Evolutionary conservation across 2,113 vertebrate species (phyloP), one percentile per base, ranked within the genome.

Genomic region (Tonatia bakeri): DNA sequence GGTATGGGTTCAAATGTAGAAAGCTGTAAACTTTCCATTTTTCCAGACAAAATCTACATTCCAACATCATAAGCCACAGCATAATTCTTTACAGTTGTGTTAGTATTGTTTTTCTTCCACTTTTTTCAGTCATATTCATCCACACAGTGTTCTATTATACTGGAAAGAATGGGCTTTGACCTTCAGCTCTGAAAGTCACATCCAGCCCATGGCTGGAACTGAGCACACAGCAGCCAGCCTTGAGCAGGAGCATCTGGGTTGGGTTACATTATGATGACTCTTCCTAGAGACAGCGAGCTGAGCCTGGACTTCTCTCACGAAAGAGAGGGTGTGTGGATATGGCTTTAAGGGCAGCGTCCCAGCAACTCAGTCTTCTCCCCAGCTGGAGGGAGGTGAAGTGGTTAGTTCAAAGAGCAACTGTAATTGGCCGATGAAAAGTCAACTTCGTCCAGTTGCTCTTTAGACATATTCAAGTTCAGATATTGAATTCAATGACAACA

Each of bases 1-100:
- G 43, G 3, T 0, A 59, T 90, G 56, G 59, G 83, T 84, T 91
- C 92, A 94, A 81, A 69, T 96, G 56, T 75, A 89, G 76, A 89
- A 90, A 45, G 65, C 70, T 95, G 92, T 88, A 96, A 88, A 79
- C 20, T 47, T 97, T 96, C 77, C 77, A 70, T 26, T 33, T 73
- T 73, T 76, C 26, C 64, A 52, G 76, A 70, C 70, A 70, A 72
- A 96, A 90, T 94, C 87, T 95, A 17, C 90, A 96, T 97, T 98
- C 70, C 38, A 94, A 11, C 75, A 79, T 95, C 76, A 15, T 88
- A 93, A 94, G 43, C 91, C 70, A 59, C n/a, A 84, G 45, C 52
- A 38, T 96, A 94, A 88, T 86, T 94, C 76, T 95, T 97, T 96
- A 80, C 70, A 95, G 64, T 97, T 96, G 87, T 77, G 87, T 77